Percentiles rank a stretch among this genome's conserved stretches.
phyloP scores from a whole-genome alignment of 2,888 invertebrate species.

The Adelphocoris suturalis region DNA sequence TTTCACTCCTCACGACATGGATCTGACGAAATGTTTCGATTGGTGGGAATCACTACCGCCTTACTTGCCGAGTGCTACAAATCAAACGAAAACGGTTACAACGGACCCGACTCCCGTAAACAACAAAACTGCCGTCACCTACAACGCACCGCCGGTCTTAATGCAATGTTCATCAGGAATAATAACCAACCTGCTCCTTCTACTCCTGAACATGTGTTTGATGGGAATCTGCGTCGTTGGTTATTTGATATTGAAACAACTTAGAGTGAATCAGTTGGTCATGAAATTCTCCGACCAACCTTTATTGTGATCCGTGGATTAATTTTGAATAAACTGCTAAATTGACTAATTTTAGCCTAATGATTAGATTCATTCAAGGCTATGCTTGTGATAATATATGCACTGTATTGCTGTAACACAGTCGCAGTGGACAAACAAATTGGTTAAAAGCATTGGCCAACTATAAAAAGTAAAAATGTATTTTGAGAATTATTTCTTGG shows the following conservation, averaged over 20 bases:
- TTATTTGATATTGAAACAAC: slow-evolving; percentile 23
- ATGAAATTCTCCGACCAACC: slow-evolving; percentile 2
- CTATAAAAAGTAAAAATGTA: no score
- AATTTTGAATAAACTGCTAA: no score
- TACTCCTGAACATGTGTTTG: neutral
- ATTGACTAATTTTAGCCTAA: no score
- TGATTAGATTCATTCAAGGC: no score
- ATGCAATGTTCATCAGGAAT: neutral
- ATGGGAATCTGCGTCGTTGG: slow-evolving; percentile 1
- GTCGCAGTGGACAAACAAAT: no score
- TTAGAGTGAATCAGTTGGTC: neutral
- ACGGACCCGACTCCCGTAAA: neutral
- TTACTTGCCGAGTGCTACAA: neutral
- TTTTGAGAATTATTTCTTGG: no score
- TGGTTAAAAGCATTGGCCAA: no score
- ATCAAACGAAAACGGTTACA: neutral
- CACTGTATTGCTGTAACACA: no score
- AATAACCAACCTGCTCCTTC: slow-evolving; percentile 12
- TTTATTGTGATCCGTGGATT: neutral
- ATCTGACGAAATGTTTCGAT: slow-evolving; percentile 41
- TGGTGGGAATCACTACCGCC: slow-evolving; percentile 51
- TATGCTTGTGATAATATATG: no score
- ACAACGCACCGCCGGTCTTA: neutral
- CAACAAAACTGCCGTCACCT: neutral
- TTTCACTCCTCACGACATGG: slow-evolving; percentile 36